Conservation (phyloP, 2,888 invertebrate genomes). For the Luperina testacea region DNA sequence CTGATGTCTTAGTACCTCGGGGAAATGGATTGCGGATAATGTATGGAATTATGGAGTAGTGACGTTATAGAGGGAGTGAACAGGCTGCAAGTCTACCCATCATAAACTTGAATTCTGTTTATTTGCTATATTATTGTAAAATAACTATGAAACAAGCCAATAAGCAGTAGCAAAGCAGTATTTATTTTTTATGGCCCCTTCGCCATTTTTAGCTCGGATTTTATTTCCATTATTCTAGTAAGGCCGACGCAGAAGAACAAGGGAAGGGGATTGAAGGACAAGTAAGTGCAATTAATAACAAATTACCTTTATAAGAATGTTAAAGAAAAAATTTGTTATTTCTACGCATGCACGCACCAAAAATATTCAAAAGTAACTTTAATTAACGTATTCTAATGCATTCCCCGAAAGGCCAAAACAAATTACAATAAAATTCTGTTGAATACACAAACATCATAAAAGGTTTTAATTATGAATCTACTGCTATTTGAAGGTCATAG, state of each 20-base stretch:
- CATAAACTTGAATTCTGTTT: not conserved
- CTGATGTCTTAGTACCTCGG: constrained; percentile 67
- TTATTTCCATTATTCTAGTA: not conserved
- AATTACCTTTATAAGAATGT: constrained; percentile 28
- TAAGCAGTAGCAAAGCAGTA: not conserved
- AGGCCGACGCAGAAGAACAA: not conserved
- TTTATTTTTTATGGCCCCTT: not conserved
- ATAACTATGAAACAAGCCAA: not conserved
- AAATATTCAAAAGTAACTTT: constrained; percentile 34
- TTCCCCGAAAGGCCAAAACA: constrained; percentile 21
- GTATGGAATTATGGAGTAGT: constrained; percentile 22
- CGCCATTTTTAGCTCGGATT: not conserved
- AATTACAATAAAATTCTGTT: constrained; percentile 36
- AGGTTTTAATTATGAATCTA: constrained; percentile 23
- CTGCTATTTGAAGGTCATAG: constrained; percentile 32
- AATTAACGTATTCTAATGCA: constrained; percentile 53
- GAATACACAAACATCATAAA: constrained; percentile 22
- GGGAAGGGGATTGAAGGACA: too few relatives aligned
- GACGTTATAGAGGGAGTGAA: constrained; percentile 18
- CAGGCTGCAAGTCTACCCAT: not conserved
- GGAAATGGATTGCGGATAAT: constrained; percentile 36
- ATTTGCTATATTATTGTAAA: not conserved
- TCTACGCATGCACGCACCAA: constrained; percentile 12
- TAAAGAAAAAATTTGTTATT: constrained; percentile 30
- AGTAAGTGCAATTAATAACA: not conserved